Evolutionary conservation across 2,888 invertebrate species (phyloP).

Genomic region (Sacculina carcini): DNA sequence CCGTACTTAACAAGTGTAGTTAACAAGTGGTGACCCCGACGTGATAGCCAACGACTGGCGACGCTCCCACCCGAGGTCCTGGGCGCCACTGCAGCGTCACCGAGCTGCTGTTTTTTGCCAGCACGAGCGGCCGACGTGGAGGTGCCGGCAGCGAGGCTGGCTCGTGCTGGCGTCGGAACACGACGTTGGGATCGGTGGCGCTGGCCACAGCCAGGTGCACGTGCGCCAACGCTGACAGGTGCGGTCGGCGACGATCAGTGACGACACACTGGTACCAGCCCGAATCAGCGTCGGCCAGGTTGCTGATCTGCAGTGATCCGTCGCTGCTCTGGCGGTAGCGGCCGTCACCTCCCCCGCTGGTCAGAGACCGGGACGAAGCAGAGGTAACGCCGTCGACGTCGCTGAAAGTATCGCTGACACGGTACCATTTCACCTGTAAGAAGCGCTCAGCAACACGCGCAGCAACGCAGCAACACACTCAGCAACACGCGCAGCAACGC

Average conservation of each 20-base stretch:
- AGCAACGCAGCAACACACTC: too few species aligned
- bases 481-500: too few species aligned
- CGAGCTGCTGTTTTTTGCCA: conserved; percentile 35
- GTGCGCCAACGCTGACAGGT: conserved; percentile 38
- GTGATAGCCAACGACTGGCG: conserved; percentile 51
- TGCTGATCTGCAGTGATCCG: conserved; percentile 27
- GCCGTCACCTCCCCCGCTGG: too few species aligned
- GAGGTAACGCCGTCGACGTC: too few species aligned
- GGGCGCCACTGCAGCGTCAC: conserved; percentile 59
- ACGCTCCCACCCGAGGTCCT: conserved; percentile 57
- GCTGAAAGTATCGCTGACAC: too few species aligned
- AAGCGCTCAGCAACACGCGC: too few species aligned
- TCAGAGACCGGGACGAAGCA: too few species aligned
- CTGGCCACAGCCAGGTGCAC: conserved; percentile 27
- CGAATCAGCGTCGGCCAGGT: conserved; percentile 42
- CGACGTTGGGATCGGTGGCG: conserved; percentile 27
- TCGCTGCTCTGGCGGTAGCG: too few species aligned
- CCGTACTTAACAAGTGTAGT: too few species aligned
- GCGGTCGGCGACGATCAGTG: conserved; percentile 52
- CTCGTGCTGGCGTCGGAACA: conserved; percentile 35
- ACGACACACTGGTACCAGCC: conserved; percentile 61
- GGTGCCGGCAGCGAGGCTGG: conserved; percentile 42
- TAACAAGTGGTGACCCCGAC: too few species aligned
- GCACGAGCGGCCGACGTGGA: conserved; percentile 45
- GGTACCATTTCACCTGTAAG: too few species aligned